Evolutionary conservation across 2,888 invertebrate genomes (phyloP).

Genomic region (Napeogenes inachia): DNA sequence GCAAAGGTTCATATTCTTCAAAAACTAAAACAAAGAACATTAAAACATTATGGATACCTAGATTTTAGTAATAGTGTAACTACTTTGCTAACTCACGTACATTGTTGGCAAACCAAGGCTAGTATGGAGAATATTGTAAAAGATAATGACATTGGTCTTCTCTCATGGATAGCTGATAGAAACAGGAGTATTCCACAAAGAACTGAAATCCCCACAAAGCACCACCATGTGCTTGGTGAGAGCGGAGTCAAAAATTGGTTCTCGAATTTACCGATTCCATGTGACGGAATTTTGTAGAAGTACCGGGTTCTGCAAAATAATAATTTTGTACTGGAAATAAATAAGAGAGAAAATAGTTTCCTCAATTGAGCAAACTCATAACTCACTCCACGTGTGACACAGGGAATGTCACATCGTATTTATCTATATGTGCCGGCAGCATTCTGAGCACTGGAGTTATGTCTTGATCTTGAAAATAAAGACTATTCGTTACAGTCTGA

Average conservation of each 20-base stretch:
- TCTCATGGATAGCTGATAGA: constrained; percentile 50
- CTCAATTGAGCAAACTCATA: not conserved
- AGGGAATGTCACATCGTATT: constrained; percentile 38
- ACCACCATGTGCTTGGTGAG: constrained; percentile 64
- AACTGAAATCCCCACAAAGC: constrained; percentile 42
- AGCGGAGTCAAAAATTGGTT: constrained; percentile 71
- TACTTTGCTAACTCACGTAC: constrained; percentile 41
- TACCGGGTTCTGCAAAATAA: constrained; percentile 49
- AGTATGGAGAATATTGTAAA: constrained; percentile 61
- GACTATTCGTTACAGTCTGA: constrained; percentile 42
- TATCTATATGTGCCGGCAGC: constrained; percentile 27
- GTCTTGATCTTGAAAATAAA: constrained; percentile 53
- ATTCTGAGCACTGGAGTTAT: constrained; percentile 46
- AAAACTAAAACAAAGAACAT: constrained; percentile 45
- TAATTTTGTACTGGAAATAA: not conserved
- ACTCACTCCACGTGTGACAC: constrained; percentile 52
- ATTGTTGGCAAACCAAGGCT: constrained; percentile 64
- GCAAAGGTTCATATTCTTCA: constrained; percentile 42
- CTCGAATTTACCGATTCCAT: constrained; percentile 57
- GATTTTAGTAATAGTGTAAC: not conserved
- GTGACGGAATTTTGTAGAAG: constrained; percentile 55
- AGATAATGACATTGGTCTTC: constrained; percentile 43
- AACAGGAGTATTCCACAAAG: constrained; percentile 54
- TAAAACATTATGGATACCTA: not conserved
- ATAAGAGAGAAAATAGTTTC: no score